Base-by-base conservation (phyloP, 1,140 invertebrate genomes). In the Hestina assimilis region DNA sequence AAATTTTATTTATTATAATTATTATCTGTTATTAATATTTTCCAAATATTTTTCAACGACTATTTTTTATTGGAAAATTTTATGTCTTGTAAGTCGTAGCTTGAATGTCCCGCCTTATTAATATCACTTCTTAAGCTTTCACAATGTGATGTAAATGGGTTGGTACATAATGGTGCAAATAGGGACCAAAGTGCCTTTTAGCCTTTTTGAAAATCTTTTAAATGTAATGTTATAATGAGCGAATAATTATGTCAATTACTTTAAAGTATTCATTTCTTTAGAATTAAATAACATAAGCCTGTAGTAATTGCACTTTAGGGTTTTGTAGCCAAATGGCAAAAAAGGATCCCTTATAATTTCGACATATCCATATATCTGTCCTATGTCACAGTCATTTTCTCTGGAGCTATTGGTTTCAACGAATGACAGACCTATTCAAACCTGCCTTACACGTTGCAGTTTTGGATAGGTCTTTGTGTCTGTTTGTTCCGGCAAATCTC, bases 71-170 rank as follows among this genome's bases (percentile, higher is more conserved):
- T 14, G 12, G 12, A n/a, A 9, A n/a, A 6, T 33, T 14, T 15
- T 33, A 0, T n/a, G n/a, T n/a, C n/a, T n/a, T n/a, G n/a, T 1
- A 6, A 33, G 8, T 14, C 12, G 31, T 33, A 0, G 14, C 11
- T 7, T 33, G 14, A 33, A 33, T 33, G 6, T 15, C 31, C 12
- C 12, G 31, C 31, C 29, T 14, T 38, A 38, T 38, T 38, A 14
- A 45, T 24, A 26, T 45, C 42, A 45, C 42, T 28, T 40, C 42
- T 45, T 45, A 45, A 28, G 42, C 42, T 26, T 45, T 45, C 19
- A 15, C 42, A 23, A 17, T 45, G 28, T 45, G 26, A 45, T 45
- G 23, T 28, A 38, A 28, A 38, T 38, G 33, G 33, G 15, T 8
- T 6, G 24, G 23, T 45, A 24, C 20, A 23, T 45, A 28, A 45